Evolutionary conservation across 35 echinoderm and acorn worm species (phyloP), one percentile per base, ranked within the genome.

Genomic region (Anneissia japonica): DNA sequence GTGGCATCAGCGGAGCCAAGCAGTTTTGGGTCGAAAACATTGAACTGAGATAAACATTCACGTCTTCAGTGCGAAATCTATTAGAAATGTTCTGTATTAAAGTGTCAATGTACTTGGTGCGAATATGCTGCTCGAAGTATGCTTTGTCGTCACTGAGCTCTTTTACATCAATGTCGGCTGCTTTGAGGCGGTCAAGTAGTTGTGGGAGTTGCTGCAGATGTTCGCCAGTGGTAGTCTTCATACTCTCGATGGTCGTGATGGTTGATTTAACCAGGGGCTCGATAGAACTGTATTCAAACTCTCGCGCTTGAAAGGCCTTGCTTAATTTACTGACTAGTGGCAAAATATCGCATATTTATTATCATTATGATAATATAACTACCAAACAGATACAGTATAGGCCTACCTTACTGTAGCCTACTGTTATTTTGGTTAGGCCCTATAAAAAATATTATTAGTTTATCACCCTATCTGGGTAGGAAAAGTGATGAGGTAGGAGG

Each of bases 281-380:
- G 10, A 40, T 30, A 26, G 9, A 30, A n/a, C 79, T 40, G 31
- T 39, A 32, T 79, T 79, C 77, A 35, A 79, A 79, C 34, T 79
- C 19, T 19, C 32, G 29, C 6, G 19, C 77, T 35, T 79, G 77
- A 39, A 81, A 40, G 17, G 79, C 79, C 26, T 81, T 81, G 14
- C 35, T 39, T 40, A 81, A 39, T 38, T 39, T 38, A 40, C 79
- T 23, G 7, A 64, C 51, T 2, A 64, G 7, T 12, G 51, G 51
- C 26, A 64, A 64, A 6, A 64, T 64, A 23, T 23, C 51, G 19
- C 51, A 23, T 23, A 64, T 19, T 64, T 16, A 64, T 6, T 23
- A 64, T 81, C 79, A 37, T 37, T n/a, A 30, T 10, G 37, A 81
- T 81, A 30, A 81, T n/a, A n/a, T n/a, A n/a, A n/a, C n/a, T n/a